These are phyloP conservation scores for Hypomesus transpacificus DNA, from an alignment of 2,113 vertebrate species.

Conservation along the genomic window DNA sequence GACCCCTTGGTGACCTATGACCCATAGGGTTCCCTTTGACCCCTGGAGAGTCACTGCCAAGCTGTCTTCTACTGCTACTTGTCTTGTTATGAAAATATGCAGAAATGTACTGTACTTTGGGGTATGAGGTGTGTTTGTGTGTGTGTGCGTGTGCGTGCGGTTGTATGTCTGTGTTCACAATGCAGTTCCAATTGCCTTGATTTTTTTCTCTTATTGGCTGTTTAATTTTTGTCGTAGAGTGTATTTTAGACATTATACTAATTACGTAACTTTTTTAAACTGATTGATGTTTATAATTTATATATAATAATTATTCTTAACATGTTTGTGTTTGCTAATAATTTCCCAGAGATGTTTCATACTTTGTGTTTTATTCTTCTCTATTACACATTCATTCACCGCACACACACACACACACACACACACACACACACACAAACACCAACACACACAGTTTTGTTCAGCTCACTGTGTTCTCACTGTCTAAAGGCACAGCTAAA, in stretches of 20 bases:
- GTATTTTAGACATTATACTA: slow-evolving; percentile 17
- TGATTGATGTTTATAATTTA: slow-evolving; percentile 24
- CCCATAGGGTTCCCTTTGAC: no score
- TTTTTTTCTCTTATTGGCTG: slow-evolving; percentile 28
- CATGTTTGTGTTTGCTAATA: slow-evolving; percentile 21
- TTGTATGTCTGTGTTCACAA: slow-evolving; percentile 36
- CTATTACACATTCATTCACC: neutral
- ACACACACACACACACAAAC: neutral
- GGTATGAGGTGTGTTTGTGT: slow-evolving; percentile 20
- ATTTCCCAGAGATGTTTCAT: slow-evolving; percentile 14
- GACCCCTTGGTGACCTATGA: no score
- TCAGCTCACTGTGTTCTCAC: neutral
- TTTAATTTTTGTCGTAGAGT: slow-evolving; percentile 33
- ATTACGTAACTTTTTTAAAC: slow-evolving; percentile 10
- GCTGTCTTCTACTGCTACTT: no score
- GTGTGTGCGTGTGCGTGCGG: slow-evolving; percentile 29
- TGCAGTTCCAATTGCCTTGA: slow-evolving; percentile 38
- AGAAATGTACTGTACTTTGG: no score
- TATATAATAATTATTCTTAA: slow-evolving; percentile 10
- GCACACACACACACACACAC: neutral
- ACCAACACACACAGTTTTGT: neutral
- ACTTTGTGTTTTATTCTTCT: neutral
- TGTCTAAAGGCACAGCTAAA: neutral
- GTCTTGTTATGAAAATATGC: no score
- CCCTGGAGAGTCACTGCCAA: no score